Evolutionary conservation across 2,888 invertebrate genomes (phyloP), one percentile per base, ranked within the genome.

Genomic region (Norana najaformis): DNA sequence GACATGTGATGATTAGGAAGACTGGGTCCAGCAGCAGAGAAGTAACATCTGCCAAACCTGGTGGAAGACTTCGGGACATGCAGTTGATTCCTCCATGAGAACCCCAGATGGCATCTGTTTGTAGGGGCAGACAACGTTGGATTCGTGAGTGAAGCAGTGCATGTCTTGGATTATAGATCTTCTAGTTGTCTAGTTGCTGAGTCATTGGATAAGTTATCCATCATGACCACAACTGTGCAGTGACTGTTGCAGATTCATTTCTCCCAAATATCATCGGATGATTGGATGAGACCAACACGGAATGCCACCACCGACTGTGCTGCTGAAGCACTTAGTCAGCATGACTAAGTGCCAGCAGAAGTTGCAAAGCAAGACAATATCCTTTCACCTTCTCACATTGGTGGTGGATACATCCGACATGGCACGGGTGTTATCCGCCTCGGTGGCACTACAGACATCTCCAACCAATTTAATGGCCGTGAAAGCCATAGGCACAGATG

Each of bases 371-470:
- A 47, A 47, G 47, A 23, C 47, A 47, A n/a, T n/a, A 69, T 69
- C 69, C 69, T 69, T 69, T 69, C 69, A 69, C 69, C 69, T 11
- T 30, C 11, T 30, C 11, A 69, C 69, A 16, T 8, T n/a, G 69
- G 69, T 69, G n/a, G 69, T 69, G 69, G 69, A 69, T 69, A 69
- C n/a, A 47, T n/a, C n/a, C n/a, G n/a, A n/a, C n/a, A n/a, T n/a
- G 69, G n/a, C 30, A 30, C n/a, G 69, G 30, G n/a, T n/a, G n/a
- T n/a, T 69, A n/a, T 69, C n/a, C n/a, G 69, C n/a, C 69, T 69
- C 69, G n/a, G n/a, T 69, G 69, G 69, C n/a, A 11, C n/a, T 69
- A 69, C n/a, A n/a, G 30, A n/a, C 69, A 13, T 69, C 69, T 69
- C 30, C 69, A n/a, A n/a, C 69, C 11, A n/a, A 69, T n/a, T 69